phyloP scores from a whole-genome alignment of 2,113 vertebrate species.

The Trichomycterus rosablanca region DNA sequence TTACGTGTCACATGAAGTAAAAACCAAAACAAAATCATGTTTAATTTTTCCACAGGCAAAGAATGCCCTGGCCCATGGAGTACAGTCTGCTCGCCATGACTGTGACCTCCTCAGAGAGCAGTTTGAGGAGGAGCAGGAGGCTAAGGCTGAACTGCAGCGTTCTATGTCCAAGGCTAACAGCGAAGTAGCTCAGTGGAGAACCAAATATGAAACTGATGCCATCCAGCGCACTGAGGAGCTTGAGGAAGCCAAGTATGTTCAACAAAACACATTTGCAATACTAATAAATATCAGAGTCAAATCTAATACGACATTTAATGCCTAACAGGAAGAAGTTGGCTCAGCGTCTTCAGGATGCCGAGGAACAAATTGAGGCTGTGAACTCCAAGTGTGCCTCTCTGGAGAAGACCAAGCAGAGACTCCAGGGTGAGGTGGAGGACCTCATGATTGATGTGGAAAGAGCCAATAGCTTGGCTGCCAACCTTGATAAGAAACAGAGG shows the following conservation, averaged over 20 bases:
- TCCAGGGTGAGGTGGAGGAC: slow-evolving; percentile 64
- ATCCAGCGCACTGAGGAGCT: slow-evolving; percentile 66
- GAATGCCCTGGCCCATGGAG: slow-evolving; percentile 60
- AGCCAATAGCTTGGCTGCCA: slow-evolving; percentile 62
- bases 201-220: slow-evolving; percentile 67
- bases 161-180: slow-evolving; percentile 66
- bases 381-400: slow-evolving; percentile 81
- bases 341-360: slow-evolving; percentile 77
- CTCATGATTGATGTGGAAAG: slow-evolving; percentile 61
- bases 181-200: slow-evolving; percentile 69
- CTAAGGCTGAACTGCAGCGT: slow-evolving; percentile 64
- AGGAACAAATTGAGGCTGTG: slow-evolving; percentile 70
- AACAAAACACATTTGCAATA: not conserved
- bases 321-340: slow-evolving; percentile 60
- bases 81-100: slow-evolving; percentile 66
- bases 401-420: slow-evolving; percentile 79
- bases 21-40: not conserved
- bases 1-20: no score
- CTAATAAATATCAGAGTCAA: not conserved
- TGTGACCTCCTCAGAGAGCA: slow-evolving; percentile 65
- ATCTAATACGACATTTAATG: not conserved
- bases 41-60: slow-evolving; percentile 58
- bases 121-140: slow-evolving; percentile 66
- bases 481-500: slow-evolving; percentile 71
- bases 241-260: slow-evolving; percentile 61